Evolutionary conservation across 2,888 invertebrate genomes (phyloP), one percentile per base, ranked within the genome.

Genomic region (Pseudolycoriella hygida): DNA sequence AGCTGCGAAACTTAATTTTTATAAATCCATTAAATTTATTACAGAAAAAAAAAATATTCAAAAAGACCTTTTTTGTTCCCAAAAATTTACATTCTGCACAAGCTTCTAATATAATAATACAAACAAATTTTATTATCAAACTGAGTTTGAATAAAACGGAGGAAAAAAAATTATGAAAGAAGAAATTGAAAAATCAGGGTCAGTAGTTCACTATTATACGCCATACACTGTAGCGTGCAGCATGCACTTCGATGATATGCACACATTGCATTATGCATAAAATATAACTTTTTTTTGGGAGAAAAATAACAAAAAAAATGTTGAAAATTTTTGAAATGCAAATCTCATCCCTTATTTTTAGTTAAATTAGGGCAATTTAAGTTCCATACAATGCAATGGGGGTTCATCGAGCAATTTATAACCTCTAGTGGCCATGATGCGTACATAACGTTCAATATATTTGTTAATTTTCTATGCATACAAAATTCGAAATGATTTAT

Each of bases 321-420:
- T 25, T 25, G 25, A 4, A 39, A 39, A 39, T 15, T 39, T 39
- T 39, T 39, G 39, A 39, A 39, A 39, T 39, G 39, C 39, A 39
- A 39, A 39, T 17, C 37, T n/a, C 14, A 14, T n/a, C 39, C 14
- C 17, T n/a, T 37, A 14, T 37, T 15, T 17, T 15, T 3, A 39
- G 10, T 15, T 18, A 17, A 40, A 40, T 40, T 40, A 40, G 40
- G 40, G 40, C 40, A 40, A 40, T 40, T 40, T 40, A 40, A 40
- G 18, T 40, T 37, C 8, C 25, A 25, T 25, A 25, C 25, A 25
- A 25, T 25, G 8, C 4, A 25, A 25, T 25, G 25, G 25, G 25
- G 25, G 25, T 25, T 25, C 25, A 25, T 25, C 25, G 25, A 25
- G 25, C 8, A 25, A 25, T 25, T 25, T 25, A 25, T 25, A 25